Percentiles rank a stretch among this genome's conserved stretches.
Conservation (phyloP, 2,113 vertebrate genomes). For the Leptobrachium leishanense region DNA sequence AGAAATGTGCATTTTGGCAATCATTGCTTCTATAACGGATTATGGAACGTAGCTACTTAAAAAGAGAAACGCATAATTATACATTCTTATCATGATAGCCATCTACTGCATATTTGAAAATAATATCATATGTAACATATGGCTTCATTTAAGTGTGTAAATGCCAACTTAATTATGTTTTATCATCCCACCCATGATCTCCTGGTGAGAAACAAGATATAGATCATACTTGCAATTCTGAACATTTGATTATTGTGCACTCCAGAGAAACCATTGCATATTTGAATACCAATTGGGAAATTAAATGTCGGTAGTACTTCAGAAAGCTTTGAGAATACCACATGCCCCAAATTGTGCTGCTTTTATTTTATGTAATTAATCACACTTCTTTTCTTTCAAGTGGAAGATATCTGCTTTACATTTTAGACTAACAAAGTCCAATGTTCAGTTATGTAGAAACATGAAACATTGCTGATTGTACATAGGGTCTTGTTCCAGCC, state of each 20-base stretch:
- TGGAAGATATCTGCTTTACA: no score
- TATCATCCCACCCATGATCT: constrained; percentile 22
- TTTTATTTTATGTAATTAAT: constrained; percentile 22
- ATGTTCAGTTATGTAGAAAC: no score
- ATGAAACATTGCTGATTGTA: no score
- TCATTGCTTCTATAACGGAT: not conserved
- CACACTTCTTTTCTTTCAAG: not conserved
- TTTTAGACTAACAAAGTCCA: no score
- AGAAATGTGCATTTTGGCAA: not conserved
- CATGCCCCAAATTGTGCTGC: not conserved
- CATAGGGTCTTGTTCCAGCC: no score
- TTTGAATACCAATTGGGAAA: constrained; percentile 21
- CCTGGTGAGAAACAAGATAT: constrained; percentile 8
- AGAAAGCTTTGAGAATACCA: constrained; percentile 2
- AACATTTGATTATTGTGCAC: constrained; percentile 11
- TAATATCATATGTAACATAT: constrained; percentile 9
- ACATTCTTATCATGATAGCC: constrained; percentile 2
- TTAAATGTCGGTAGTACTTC: constrained; percentile 19
- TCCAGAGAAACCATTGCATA: constrained; percentile 16
- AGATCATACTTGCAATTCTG: constrained; percentile 7
- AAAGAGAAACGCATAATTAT: not conserved
- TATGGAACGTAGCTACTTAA: not conserved
- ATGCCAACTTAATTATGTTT: constrained; percentile 15
- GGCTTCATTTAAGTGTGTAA: not conserved
- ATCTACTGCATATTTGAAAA: not conserved